Percentiles rank a stretch among this genome's conserved stretches.
Evolutionary conservation across 2,888 invertebrate species (phyloP).

Genomic region (Drosophila recens): DNA sequence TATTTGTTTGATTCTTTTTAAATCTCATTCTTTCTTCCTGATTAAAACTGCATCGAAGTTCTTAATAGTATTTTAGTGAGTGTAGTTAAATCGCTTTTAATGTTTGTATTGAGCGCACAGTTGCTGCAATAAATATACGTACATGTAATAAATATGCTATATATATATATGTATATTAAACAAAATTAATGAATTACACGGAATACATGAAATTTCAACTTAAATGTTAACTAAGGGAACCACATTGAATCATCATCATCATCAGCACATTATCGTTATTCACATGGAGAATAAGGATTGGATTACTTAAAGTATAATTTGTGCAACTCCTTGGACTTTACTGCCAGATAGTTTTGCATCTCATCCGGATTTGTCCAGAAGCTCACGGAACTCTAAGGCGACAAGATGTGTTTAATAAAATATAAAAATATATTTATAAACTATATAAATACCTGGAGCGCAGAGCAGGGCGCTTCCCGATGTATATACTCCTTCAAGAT

Average conservation of each 20-base stretch:
- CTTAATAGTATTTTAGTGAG: slow-evolving; percentile 24
- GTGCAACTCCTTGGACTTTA: slow-evolving; percentile 86
- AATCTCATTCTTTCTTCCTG: not conserved
- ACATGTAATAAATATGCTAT: slow-evolving; percentile 23
- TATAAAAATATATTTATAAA: not conserved
- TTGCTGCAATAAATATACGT: slow-evolving; percentile 50
- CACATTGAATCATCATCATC: not conserved
- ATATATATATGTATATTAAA: slow-evolving; percentile 9
- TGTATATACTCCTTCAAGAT: slow-evolving; percentile 93
- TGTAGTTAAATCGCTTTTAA: slow-evolving; percentile 45
- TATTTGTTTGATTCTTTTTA: not conserved
- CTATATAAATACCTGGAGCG: slow-evolving; percentile 86
- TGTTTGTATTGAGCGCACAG: slow-evolving; percentile 50
- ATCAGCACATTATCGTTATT: not conserved
- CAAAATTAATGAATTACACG: slow-evolving; percentile 14
- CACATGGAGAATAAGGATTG: not conserved
- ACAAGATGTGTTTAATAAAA: not conserved
- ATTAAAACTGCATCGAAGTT: slow-evolving; percentile 1
- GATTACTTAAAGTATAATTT: slow-evolving; percentile 83
- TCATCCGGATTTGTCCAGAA: slow-evolving; percentile 89
- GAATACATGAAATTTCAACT: slow-evolving; percentile 25
- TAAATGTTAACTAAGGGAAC: slow-evolving; percentile 16
- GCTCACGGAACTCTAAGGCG: slow-evolving; percentile 85
- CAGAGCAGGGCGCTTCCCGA: slow-evolving; percentile 90
- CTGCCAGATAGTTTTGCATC: slow-evolving; percentile 88